phyloP scores from a whole-genome alignment of 2,113 vertebrate species.

The Gallinago jamesoni region DNA sequence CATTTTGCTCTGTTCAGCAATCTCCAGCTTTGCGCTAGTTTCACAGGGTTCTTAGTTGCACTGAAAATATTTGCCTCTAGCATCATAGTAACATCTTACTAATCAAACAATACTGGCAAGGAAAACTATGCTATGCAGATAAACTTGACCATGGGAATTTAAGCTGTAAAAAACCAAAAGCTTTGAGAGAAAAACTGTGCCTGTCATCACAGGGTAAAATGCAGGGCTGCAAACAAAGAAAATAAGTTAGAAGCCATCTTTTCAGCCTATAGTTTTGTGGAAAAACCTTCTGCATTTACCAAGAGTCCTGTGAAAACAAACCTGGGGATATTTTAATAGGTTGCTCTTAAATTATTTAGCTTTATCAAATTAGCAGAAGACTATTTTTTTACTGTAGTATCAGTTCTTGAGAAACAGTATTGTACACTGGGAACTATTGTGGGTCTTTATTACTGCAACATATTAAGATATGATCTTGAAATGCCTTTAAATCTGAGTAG shows the following conservation, averaged over 20 bases:
- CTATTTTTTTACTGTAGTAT: neutral
- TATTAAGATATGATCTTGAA: neutral
- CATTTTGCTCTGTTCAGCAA: neutral
- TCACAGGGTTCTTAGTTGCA: constrained; percentile 28
- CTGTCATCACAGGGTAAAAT: neutral
- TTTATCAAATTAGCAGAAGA: neutral
- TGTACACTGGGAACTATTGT: neutral
- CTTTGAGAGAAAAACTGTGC: neutral
- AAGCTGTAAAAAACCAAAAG: constrained; percentile 33
- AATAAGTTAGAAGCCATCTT: neutral
- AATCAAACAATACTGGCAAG: constrained; percentile 62
- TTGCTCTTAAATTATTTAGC: neutral
- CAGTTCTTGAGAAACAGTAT: neutral
- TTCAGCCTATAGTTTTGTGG: neutral
- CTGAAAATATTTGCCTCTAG: constrained; percentile 57
- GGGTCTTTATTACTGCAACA: neutral
- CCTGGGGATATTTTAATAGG: neutral
- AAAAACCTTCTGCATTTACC: neutral
- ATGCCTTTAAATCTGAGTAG: neutral
- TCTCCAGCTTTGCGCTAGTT: neutral
- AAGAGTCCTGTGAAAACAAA: neutral
- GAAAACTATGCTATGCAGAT: constrained; percentile 65
- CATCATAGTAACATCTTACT: constrained; percentile 63
- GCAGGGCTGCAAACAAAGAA: neutral
- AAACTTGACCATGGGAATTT: constrained; percentile 59